Conservation (phyloP, 2,888 invertebrate species). For the Lasiommata megera region DNA sequence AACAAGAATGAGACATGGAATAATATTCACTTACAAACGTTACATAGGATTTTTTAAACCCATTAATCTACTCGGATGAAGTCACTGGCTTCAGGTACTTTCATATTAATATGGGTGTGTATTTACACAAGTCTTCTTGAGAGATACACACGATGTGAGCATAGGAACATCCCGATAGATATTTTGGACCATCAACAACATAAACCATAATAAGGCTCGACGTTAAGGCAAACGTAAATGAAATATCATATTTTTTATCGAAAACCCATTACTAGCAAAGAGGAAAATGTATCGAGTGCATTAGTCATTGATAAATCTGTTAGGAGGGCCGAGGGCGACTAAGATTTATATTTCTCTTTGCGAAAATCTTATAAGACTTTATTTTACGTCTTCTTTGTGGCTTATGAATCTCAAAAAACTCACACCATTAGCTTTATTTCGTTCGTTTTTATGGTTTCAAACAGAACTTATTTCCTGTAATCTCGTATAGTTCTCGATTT, state of each 20-base stretch:
- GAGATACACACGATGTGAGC: too few relatives aligned
- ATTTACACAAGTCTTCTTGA: too few relatives aligned
- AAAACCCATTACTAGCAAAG: constrained; percentile 3
- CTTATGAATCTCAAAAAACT: neutral
- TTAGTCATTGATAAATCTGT: constrained; percentile 23
- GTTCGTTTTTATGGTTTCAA: too few relatives aligned
- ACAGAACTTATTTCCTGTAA: too few relatives aligned
- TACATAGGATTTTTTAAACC: too few relatives aligned
- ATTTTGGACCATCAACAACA: neutral
- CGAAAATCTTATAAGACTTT: neutral
- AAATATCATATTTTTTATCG: constrained; percentile 6
- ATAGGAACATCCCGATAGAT: too few relatives aligned
- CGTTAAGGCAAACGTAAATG: constrained; percentile 2
- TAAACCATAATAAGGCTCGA: neutral
- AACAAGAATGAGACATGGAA: too few relatives aligned
- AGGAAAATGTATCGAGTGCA: constrained; percentile 13
- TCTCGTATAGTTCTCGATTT: too few relatives aligned
- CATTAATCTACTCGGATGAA: too few relatives aligned
- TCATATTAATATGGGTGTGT: too few relatives aligned
- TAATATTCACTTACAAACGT: too few relatives aligned
- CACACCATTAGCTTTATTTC: neutral
- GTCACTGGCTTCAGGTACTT: too few relatives aligned
- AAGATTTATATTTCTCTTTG: neutral
- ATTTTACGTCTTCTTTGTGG: neutral
- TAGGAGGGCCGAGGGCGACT: neutral